These are phyloP conservation scores for Phylloscopus whistleri DNA, from an alignment of 2,113 vertebrate genomes.

Conservation along the genomic window DNA sequence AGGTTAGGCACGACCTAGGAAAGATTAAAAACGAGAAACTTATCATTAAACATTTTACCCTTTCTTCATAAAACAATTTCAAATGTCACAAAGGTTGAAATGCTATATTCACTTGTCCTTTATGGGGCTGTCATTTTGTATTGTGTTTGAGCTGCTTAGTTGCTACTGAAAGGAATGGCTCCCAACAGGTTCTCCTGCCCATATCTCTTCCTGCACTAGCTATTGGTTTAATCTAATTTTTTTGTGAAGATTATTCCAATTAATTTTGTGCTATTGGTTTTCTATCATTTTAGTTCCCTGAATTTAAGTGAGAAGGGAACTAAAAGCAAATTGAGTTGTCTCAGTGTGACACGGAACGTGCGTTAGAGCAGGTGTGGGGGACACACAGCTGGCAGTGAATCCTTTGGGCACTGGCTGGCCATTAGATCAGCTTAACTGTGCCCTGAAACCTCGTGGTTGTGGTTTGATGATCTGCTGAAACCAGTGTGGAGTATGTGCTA, in stretches of 20 bases:
- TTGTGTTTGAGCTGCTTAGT: background rate
- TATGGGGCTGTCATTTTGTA: background rate
- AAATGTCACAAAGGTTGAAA: background rate
- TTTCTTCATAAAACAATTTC: background rate
- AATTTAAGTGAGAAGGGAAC: background rate
- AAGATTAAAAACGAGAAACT: background rate
- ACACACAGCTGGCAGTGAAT: background rate
- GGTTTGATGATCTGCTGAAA: background rate
- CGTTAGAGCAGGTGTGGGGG: rapidly evolving
- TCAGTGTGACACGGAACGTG: background rate
- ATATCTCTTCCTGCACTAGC: background rate
- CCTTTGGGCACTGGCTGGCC: background rate
- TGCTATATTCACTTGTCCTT: background rate
- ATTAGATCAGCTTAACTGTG: background rate
- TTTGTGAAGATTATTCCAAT: background rate
- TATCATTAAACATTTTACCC: background rate
- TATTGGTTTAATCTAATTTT: background rate
- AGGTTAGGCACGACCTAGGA: background rate
- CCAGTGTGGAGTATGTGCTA: background rate
- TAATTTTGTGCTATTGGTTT: background rate
- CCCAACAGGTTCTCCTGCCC: background rate
- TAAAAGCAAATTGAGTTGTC: background rate
- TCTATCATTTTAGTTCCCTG: background rate
- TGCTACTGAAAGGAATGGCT: background rate
- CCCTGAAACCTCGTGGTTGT: background rate